Base-by-base conservation (phyloP, 2,888 invertebrate species). In the Standfussiana lucernea region DNA sequence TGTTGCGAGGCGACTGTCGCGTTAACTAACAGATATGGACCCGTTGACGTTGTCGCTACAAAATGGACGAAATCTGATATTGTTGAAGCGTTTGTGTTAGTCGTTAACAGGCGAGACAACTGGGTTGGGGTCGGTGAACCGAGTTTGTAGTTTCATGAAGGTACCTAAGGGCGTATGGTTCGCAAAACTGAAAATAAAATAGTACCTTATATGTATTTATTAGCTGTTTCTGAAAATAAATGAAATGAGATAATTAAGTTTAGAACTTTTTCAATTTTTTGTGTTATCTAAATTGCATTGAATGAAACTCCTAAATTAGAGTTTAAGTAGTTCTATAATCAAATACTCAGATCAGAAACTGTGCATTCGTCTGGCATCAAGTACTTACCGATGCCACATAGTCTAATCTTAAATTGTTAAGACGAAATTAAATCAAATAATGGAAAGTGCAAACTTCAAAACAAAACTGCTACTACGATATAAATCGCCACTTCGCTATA, bases 1-100 rank as follows among this genome's bases (percentile, higher is more conserved):
- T 89, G 88, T 88, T 88, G 83, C 74, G 80, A 56, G 72, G 75
- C 68, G 61, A 64, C 77, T 74, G 74, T 81, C 70, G 76, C 75
- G 78, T 79, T 72, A 75, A 76, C 75, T 66, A 78, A 72, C 82
- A 78, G 77, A 82, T 86, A 86, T 73, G 74, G 65, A 70, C 62
- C 62, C 73, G n/a, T n/a, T n/a, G 42, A 59, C 66, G 65, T 62
- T 67, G 50, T 50, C n/a, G n/a, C 11, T 74, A 56, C 80, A 75
- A 79, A 83, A 83, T 77, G 66, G 42, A 73, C 72, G 72, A 75
- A 80, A 87, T 75, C 72, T 83, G 80, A 81, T 75, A 78, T 68
- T 66, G 61, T 75, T 70, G 71, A 73, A 80, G 65, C 72, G 72
- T 75, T 82, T 80, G 62, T 68, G 64, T 47, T 32, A 35, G 65